Evolutionary conservation across 1,140 invertebrate species (phyloP), one percentile per base, ranked within the genome.

Genomic region (Bombus impatiens): DNA sequence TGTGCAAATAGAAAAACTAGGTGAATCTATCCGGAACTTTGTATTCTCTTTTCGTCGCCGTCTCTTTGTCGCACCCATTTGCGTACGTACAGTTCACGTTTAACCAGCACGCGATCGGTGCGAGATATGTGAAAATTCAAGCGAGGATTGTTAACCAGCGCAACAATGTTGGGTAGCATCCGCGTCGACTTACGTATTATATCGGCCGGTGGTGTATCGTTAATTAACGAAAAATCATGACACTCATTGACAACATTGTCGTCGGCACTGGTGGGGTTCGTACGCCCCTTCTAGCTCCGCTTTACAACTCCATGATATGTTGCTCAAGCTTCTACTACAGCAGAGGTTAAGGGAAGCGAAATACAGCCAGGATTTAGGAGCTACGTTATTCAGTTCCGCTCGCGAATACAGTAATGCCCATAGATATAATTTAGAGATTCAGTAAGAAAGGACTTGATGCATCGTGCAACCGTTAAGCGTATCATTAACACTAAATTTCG

Each of bases 161-260:
- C n/a, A 18, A 35, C 18, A 8, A 53, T 53, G 13, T 15, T 28
- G n/a, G 28, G 44, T 78, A 78, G 75, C 47, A 71, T 68, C 47
- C 12, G 72, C 65, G 62, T 40, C 59, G 62, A 88, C 59, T 70
- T 53, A 22, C 18, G 47, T 53, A 53, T 53, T 53, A 53, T 2
- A 53, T 18, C 18, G 6, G 18, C 1, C 47, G 74, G 67, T 35
- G 42, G 71, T 28, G 53, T 59, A 65, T 71, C 76, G 79, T 86
- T 88, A 86, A 89, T 86, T 89, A 88, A 89, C 62, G 79, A 89
- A 89, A 89, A 88, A 53, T 77, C 40, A 12, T 70, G 37, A 57
- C 37, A 79, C 59, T 79, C 75, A 86, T 74, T 42, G 88, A 42
- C 42, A 86, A 37, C 72, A 32, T 28, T 35, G 47, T 67, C 32